Evolutionary conservation across 92 coral and sea anemone species (phyloP).

Genomic region (Zoanthus gigantus): DNA sequence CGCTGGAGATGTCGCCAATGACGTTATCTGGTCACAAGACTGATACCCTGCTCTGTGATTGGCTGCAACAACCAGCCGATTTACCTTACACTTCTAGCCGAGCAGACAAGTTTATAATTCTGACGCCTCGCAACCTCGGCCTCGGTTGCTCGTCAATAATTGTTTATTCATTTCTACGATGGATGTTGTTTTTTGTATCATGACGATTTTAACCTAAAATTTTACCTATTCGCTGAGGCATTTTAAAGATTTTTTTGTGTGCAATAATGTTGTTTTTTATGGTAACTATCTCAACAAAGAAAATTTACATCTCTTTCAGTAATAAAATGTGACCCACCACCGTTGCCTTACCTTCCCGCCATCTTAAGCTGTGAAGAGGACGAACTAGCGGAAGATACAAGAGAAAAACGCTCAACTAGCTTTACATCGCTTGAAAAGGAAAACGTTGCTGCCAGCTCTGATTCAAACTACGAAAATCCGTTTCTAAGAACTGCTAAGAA

Average conservation of each 20-base stretch:
- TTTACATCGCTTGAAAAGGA: conserved; percentile 25
- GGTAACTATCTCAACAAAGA: not conserved
- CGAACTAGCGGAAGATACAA: conserved; percentile 5
- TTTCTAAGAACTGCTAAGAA: conserved; percentile 57
- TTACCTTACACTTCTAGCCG: too few species aligned
- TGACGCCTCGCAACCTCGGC: too few species aligned
- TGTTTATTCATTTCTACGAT: too few species aligned
- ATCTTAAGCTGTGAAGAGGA: conserved; percentile 42
- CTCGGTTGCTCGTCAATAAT: too few species aligned
- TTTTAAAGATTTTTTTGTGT: not conserved
- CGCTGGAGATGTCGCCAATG: too few species aligned
- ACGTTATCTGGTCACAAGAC: too few species aligned
- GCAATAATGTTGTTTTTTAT: not conserved
- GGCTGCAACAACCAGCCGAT: too few species aligned
- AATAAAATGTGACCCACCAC: conserved; percentile 33
- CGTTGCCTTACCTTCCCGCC: conserved; percentile 33
- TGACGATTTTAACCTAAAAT: not conserved
- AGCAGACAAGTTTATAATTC: too few species aligned
- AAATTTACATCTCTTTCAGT: conserved; percentile 21
- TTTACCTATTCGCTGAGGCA: not conserved
- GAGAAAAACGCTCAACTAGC: conserved; percentile 17
- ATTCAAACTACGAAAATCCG: conserved; percentile 25
- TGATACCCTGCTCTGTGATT: too few species aligned
- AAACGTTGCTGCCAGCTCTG: not conserved
- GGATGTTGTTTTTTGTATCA: not conserved